Evolutionary conservation across 2,797 vertebrate species (phyloP).

Genomic region (Thaleichthys pacificus): DNA sequence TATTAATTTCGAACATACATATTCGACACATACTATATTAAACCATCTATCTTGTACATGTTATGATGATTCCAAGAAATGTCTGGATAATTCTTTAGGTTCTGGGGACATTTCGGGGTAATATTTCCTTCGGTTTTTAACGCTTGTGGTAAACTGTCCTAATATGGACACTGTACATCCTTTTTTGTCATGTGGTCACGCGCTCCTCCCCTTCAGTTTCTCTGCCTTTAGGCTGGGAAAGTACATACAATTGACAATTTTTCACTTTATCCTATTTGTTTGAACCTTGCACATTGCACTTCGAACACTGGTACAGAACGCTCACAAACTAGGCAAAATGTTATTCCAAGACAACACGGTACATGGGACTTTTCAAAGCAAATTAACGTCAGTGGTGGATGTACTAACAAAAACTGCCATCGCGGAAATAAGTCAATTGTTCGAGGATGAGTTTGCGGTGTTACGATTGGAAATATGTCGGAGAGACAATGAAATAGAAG

Average conservation of each 20-base stretch:
- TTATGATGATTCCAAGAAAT: background rate
- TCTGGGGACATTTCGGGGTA: no score
- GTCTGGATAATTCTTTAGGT: background rate
- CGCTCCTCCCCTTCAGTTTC: background rate
- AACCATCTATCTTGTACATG: background rate
- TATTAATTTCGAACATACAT: background rate
- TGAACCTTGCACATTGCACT: background rate
- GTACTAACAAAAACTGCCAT: conserved; percentile 72
- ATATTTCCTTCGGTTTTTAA: background rate
- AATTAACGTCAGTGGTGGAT: conserved; percentile 74
- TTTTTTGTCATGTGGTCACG: background rate
- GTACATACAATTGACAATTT: background rate
- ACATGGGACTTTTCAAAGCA: conserved; percentile 66
- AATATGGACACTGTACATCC: background rate
- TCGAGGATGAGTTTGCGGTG: conserved; percentile 70
- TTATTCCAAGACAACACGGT: conserved; percentile 49
- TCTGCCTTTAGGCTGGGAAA: background rate
- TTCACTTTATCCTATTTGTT: background rate
- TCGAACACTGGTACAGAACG: background rate
- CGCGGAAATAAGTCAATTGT: conserved; percentile 72
- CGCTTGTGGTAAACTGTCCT: background rate
- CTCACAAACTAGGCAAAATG: conserved; percentile 9
- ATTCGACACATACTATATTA: background rate
- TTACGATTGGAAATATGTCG: conserved; percentile 69
- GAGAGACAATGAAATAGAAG: conserved; percentile 68